Base-by-base conservation (phyloP, 2,797 vertebrate species). In the Clarias laeviceps region DNA sequence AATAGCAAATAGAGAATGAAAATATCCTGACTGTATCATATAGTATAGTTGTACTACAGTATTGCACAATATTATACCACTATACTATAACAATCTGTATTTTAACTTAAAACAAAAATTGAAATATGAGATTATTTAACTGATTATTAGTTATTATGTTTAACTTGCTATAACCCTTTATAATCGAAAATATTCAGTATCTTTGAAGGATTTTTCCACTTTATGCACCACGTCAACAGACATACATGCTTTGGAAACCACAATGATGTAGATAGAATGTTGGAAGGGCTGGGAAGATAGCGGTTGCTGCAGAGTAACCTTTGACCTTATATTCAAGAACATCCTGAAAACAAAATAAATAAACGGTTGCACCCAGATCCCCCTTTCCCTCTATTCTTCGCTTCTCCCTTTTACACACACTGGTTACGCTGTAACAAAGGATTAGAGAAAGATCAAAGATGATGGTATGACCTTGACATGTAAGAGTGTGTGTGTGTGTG, bases 251-350 rank as follows among this genome's bases (percentile, higher is more conserved):
- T 77, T 84, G 61, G 17, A 76, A 89, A 89, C 86, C 79, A 73
- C 78, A 80, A 85, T 86, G 88, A 88, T 86, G 82, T 0, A 4
- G 66, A 82, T 0, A 2, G 66, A 32, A 85, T 64, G 56, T 81
- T 72, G 76, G 76, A 83, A 64, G 88, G 76, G 34, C 61, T n/a
- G 40, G 15, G 73, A 82, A 77, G 89, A 88, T 91, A 91, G 91
- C 91, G 84, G 54, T 89, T 82, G 82, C 82, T 90, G 89, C 82
- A 37, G 59, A 87, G 64, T 90, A 82, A 89, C 87, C 90, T 88
- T 81, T 82, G 80, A 86, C 82, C 86, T 83, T 74, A 72, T 56
- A 85, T 84, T 84, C 87, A 74, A 86, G 68, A 72, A 56, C 62
- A 72, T 70, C 76, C 40, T 70, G 54, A 86, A 83, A 80, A 79